Evolutionary conservation across 2,113 vertebrate species (phyloP), one percentile per base, ranked within the genome.

Genomic region (Fregata magnificens): DNA sequence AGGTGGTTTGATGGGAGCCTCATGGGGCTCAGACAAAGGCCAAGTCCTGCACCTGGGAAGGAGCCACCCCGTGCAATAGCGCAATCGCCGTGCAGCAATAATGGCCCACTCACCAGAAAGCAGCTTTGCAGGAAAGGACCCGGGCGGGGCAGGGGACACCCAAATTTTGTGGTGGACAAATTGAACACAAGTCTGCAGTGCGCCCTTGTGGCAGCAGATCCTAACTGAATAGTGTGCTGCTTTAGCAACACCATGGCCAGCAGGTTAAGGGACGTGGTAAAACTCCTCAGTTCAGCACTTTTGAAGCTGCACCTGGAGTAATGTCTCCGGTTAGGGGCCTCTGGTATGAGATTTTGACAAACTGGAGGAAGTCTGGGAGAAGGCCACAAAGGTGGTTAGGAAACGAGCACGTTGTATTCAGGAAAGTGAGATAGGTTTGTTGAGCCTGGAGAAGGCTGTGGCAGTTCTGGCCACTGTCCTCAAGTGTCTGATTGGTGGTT

Each of bases 221-320:
- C 4, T 0, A 7, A 24, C 11, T 31, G 61, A 50, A 2, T 0
- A 0, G 1, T 0, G 32, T 3, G 32, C 71, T 34, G 72, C 21
- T 1, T 7, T 7, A 36, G 42, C 50, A 11, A 34, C 69, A 8
- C 13, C 24, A 0, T 0, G 16, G 31, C n/a, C 28, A 16, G 19
- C 19, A 8, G 40, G 9, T 6, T 18, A 7, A 20, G n/a, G 47
- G 15, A 28, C 0, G 0, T 2, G 45, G 25, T 45, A 22, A 36
- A 63, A 21, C 15, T 21, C 3, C 28, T n/a, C 55, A 45, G 50
- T 16, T 25, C 0, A 0, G 25, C 16, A 9, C 16, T 52, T 82
- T 3, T 4, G 32, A 61, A 66, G 58, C 69, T 45, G 31, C 11
- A 34, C 18, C 26, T 22, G 36, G 22, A 56, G 34, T 21, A 34